phyloP scores from a whole-genome alignment of 2,888 invertebrate genomes.

The Sympetrum striolatum region DNA sequence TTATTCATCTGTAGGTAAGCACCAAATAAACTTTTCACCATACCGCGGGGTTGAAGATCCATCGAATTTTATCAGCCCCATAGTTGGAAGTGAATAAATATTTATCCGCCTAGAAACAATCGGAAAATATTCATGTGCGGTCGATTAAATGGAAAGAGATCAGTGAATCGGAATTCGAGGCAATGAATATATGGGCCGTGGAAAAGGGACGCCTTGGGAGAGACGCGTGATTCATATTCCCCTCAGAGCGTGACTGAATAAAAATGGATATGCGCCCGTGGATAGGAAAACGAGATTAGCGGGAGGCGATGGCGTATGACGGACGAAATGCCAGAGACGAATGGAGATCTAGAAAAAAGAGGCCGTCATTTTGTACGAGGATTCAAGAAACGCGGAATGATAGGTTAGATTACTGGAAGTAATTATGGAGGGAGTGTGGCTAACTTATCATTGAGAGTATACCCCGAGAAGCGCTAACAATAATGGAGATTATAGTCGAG shows the following conservation, averaged over 20 bases:
- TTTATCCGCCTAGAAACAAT: neutral
- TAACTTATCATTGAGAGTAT: too few species aligned
- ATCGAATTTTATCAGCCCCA: neutral
- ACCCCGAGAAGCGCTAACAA: too few species aligned
- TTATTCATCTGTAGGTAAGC: too few species aligned
- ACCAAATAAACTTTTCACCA: too few species aligned
- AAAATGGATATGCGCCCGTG: neutral
- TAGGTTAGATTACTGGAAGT: too few species aligned
- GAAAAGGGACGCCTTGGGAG: neutral
- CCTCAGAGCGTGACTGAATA: neutral
- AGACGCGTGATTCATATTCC: neutral
- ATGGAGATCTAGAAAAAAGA: too few species aligned
- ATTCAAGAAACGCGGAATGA: too few species aligned
- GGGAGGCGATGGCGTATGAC: neutral
- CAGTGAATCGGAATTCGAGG: neutral
- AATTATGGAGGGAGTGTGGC: too few species aligned
- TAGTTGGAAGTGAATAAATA: neutral
- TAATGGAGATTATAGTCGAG: too few species aligned
- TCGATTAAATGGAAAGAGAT: neutral
- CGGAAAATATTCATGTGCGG: neutral
- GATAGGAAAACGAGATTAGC: neutral
- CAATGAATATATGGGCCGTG: neutral
- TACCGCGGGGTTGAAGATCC: too few species aligned
- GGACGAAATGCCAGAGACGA: too few species aligned
- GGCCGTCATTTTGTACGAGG: too few species aligned